Conservation (phyloP, 2,113 vertebrate genomes). For the Eulemur macaco region DNA sequence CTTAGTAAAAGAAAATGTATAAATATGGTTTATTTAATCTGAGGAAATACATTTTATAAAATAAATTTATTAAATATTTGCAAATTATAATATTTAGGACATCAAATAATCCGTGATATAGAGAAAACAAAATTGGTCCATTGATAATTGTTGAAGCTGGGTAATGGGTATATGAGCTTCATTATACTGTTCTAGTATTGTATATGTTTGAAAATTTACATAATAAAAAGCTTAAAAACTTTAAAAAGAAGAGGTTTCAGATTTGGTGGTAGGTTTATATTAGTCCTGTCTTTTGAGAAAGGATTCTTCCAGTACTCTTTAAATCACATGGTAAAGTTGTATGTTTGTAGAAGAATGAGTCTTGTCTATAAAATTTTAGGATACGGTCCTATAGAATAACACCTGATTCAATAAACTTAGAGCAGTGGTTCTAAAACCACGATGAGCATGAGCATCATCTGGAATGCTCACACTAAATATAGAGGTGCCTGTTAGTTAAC, state of each 20-base stretch:
- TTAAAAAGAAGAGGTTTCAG: not conserved
- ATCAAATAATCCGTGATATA: too few relatives aligned
- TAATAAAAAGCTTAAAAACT: too few relatives aligned
- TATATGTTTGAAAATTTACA: too few relatives aligned
- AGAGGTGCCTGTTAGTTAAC: not conserved
- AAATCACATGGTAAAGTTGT: not conserved
- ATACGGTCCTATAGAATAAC: not conserved
- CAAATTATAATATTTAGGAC: too few relatives aligned
- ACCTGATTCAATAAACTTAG: not conserved
- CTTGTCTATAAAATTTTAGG: not conserved
- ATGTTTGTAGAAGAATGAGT: not conserved
- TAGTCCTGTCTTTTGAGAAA: not conserved
- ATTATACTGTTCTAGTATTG: too few relatives aligned
- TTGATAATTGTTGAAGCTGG: too few relatives aligned
- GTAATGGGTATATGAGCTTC: too few relatives aligned
- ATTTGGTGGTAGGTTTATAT: not conserved
- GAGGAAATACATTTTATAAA: not conserved
- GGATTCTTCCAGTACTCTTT: not conserved
- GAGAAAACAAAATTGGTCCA: too few relatives aligned
- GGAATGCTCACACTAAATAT: not conserved
- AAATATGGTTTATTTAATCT: constrained; percentile 16
- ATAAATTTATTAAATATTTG: not conserved
- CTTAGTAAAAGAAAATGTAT: not conserved
- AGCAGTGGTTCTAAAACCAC: not conserved
- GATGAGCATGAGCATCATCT: not conserved